Evolutionary conservation across 2,888 invertebrate species (phyloP).

Genomic region (Dioctria rufipes): DNA sequence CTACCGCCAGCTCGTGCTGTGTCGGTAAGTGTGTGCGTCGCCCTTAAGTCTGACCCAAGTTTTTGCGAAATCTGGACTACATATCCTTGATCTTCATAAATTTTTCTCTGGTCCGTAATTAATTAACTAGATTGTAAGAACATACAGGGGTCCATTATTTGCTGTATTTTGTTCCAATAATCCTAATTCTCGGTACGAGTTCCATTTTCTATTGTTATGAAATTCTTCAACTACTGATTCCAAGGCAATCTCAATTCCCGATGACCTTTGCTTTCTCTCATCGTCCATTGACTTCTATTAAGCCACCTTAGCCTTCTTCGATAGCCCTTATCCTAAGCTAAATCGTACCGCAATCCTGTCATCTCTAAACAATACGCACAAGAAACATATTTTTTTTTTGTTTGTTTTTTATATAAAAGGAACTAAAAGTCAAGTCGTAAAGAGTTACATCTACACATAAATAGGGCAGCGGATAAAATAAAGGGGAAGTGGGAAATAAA

Average conservation of each 20-base stretch:
- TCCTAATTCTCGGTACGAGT: no score
- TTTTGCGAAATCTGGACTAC: no score
- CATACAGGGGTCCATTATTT: no score
- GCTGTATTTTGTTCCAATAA: no score
- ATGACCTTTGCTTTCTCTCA: neutral
- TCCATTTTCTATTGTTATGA: no score
- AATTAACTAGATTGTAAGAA: no score
- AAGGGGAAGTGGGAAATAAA: constrained; percentile 42
- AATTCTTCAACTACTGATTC: no score
- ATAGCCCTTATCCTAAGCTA: neutral
- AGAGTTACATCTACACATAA: constrained; percentile 12
- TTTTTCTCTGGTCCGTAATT: no score
- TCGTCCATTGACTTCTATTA: neutral
- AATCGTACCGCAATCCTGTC: neutral
- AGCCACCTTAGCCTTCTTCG: neutral
- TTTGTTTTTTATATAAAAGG: neutral
- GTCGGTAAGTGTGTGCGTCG: no score
- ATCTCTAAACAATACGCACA: neutral
- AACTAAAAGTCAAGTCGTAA: constrained; percentile 30
- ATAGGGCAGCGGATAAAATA: constrained; percentile 14
- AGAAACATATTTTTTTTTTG: neutral
- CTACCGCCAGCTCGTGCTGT: no score
- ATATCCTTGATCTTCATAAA: no score
- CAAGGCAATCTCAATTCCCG: neutral
- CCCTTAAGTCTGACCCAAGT: no score